Evolutionary conservation across 2,888 invertebrate species (phyloP).

Genomic region (Actias luna): DNA sequence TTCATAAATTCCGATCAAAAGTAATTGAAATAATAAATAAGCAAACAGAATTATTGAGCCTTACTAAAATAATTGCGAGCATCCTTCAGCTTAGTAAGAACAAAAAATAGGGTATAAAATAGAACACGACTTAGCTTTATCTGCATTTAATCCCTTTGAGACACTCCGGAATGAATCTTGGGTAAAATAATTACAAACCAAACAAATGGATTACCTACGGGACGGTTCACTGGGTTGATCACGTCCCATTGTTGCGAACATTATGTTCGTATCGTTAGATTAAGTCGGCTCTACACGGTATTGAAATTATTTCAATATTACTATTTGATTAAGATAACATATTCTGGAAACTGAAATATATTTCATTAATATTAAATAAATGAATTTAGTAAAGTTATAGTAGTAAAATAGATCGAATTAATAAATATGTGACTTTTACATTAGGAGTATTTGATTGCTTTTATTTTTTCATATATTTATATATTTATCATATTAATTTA

Average conservation of each 20-base stretch:
- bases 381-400: too few relatives aligned
- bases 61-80: neutral
- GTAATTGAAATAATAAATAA: too few relatives aligned
- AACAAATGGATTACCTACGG: slow-evolving; percentile 26
- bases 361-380: neutral
- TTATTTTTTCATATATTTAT: too few relatives aligned
- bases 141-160: slow-evolving; percentile 17
- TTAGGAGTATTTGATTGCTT: too few relatives aligned
- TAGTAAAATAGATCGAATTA: too few relatives aligned
- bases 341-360: neutral
- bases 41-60: neutral
- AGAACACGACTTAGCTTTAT: slow-evolving; percentile 2
- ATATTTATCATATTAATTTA: too few relatives aligned
- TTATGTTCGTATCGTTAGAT: slow-evolving; percentile 23
- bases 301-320: neutral
- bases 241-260: slow-evolving; percentile 20
- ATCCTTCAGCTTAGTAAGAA: neutral
- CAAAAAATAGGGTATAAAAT: neutral
- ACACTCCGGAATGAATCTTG: slow-evolving; percentile 8
- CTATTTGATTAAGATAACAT: neutral
- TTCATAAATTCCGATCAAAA: too few relatives aligned
- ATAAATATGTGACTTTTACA: too few relatives aligned
- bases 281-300: slow-evolving; percentile 20
- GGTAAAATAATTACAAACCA: slow-evolving; percentile 26
- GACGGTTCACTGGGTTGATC: slow-evolving; percentile 21